phyloP scores from a whole-genome alignment of 2,888 invertebrate species.

The Dendrolimus houi region DNA sequence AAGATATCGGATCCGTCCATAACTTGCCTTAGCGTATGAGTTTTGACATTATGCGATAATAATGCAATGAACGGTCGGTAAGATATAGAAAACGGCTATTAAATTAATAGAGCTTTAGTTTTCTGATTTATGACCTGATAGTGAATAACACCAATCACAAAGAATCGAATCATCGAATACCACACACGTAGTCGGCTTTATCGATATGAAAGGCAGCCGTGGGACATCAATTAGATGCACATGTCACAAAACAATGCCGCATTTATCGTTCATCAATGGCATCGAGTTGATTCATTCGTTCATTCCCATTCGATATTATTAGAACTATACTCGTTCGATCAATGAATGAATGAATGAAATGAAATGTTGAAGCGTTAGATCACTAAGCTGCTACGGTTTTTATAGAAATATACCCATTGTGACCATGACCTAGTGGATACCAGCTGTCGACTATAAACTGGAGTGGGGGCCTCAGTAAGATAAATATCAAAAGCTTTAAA shows the following conservation, averaged over 20 bases:
- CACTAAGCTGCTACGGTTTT: too few species aligned
- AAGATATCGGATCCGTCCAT: too few species aligned
- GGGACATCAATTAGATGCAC: conserved; percentile 45
- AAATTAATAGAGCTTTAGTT: neutral
- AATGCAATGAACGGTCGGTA: neutral
- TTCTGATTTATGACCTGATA: conserved; percentile 1
- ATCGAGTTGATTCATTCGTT: conserved; percentile 45
- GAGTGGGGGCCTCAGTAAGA: too few species aligned
- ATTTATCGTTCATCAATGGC: conserved; percentile 46
- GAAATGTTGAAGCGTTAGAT: too few species aligned
- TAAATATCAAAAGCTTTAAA: too few species aligned
- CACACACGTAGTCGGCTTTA: conserved; percentile 24
- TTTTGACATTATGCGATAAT: too few species aligned
- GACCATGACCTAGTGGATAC: too few species aligned
- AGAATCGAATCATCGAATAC: conserved; percentile 28
- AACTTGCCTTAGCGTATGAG: too few species aligned
- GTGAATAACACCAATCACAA: conserved; percentile 9
- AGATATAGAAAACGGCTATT: too few species aligned
- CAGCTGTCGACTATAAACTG: too few species aligned
- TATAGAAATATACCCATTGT: too few species aligned
- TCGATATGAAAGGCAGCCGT: conserved; percentile 46
- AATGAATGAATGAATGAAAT: conserved; percentile 5
- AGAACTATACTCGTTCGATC: conserved; percentile 9
- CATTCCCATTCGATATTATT: conserved; percentile 30
- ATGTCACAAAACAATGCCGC: conserved; percentile 50